phyloP scores from a whole-genome alignment of 1,140 invertebrate genomes.

The Pseudomyrmex pallidus region DNA sequence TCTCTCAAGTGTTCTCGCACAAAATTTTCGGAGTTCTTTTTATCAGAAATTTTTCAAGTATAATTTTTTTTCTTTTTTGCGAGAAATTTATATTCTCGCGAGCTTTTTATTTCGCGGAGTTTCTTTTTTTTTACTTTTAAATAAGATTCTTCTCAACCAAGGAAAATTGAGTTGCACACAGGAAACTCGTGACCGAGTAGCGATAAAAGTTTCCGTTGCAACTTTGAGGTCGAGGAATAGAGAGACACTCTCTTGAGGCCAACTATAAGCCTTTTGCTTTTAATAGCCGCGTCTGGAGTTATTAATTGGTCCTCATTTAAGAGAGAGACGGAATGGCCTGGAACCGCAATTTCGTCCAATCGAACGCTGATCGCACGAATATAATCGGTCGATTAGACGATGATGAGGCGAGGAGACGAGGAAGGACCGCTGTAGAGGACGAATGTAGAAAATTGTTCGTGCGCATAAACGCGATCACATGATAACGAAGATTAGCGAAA shows the following conservation, averaged over 20 bases:
- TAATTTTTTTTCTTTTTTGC: no score
- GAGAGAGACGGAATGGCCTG: background rate
- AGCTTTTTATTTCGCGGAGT: background rate
- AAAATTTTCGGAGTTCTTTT: no score
- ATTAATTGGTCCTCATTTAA: slow-evolving; percentile 52
- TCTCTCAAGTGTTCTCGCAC: no score
- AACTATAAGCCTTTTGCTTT: slow-evolving; percentile 27
- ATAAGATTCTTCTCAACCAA: background rate
- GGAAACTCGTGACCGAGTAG: background rate
- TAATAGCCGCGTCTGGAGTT: slow-evolving; percentile 25
- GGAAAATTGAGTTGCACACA: background rate
- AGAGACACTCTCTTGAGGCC: background rate
- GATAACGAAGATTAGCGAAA: background rate
- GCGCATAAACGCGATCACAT: background rate
- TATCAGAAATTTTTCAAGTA: no score
- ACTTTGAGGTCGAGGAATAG: background rate
- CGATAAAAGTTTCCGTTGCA: background rate
- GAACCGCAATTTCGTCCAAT: slow-evolving; percentile 47
- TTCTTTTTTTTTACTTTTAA: background rate
- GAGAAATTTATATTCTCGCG: background rate
- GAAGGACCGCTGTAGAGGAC: background rate
- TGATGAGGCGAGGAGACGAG: no score
- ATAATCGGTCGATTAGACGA: background rate
- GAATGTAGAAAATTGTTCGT: background rate
- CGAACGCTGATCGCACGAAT: slow-evolving; percentile 16